phyloP scores from a whole-genome alignment of 2,113 vertebrate genomes.

The Eonycteris spelaea region DNA sequence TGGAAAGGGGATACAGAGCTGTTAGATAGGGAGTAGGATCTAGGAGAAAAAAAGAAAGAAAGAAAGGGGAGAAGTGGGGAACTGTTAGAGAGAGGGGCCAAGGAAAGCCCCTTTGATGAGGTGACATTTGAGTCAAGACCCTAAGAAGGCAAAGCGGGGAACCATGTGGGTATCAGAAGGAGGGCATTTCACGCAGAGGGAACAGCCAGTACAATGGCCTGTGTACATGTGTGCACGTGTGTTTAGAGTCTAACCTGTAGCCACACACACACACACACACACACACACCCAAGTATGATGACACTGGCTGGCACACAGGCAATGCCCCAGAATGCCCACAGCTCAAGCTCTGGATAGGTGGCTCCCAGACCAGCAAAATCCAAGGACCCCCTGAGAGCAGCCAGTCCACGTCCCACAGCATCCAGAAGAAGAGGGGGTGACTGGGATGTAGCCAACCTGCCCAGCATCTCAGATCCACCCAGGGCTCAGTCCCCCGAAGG shows the following conservation, averaged over 20 bases:
- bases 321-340: neutral
- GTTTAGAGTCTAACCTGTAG: neutral
- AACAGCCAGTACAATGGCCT: neutral
- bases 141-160: neutral
- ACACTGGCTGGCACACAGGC: rapidly evolving
- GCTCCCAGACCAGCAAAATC: neutral
- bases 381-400: neutral
- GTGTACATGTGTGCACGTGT: rapidly evolving
- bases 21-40: rapidly evolving
- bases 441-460: rapidly evolving
- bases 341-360: neutral
- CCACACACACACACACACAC: neutral
- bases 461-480: neutral
- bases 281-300: too few species aligned
- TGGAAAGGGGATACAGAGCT: neutral
- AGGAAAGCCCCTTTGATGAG: neutral
- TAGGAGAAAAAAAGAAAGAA: neutral
- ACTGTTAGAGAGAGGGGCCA: neutral
- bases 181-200: too few species aligned
- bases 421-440: too few species aligned
- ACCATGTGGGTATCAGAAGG: neutral
- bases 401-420: neutral
- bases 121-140: neutral
- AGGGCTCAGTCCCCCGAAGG: neutral
- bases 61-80: rapidly evolving